Evolutionary conservation across 2,797 vertebrate genomes (phyloP).

Genomic region (Hirundo rustica): DNA sequence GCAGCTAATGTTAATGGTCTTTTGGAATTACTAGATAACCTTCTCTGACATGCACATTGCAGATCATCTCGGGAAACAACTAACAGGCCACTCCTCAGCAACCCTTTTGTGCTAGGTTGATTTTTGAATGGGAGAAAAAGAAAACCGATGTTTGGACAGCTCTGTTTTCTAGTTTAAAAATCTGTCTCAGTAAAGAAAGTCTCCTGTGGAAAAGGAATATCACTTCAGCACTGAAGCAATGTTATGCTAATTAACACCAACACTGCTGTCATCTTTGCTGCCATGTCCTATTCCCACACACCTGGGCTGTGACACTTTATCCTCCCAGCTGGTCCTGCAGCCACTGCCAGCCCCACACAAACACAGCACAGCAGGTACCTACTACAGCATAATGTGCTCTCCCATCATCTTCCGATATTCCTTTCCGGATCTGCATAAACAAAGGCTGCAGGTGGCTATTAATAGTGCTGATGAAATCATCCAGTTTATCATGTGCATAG

Average conservation of each 20-base stretch:
- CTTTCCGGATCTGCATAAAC: constrained; percentile 92
- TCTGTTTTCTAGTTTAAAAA: background rate
- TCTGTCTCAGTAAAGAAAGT: background rate
- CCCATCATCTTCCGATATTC: constrained; percentile 84
- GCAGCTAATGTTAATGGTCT: background rate
- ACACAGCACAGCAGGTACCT: constrained; percentile 10
- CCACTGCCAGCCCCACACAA: background rate
- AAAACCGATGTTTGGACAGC: background rate
- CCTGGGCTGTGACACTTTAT: background rate
- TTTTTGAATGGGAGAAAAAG: background rate
- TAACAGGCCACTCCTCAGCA: background rate
- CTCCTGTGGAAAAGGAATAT: background rate
- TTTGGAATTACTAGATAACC: background rate
- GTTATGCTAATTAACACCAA: background rate
- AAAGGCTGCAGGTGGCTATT: constrained; percentile 88
- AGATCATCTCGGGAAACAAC: background rate
- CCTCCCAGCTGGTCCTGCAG: background rate
- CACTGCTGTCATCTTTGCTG: background rate
- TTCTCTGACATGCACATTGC: background rate
- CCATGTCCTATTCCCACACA: background rate
- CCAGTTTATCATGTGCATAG: constrained; percentile 79
- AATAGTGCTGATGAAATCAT: constrained; percentile 86
- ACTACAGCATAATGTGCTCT: constrained; percentile 87
- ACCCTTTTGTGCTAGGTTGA: background rate
- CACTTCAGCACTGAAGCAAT: background rate